Percentiles rank a stretch among this genome's conserved stretches.
Evolutionary conservation across 2,113 vertebrate species (phyloP).

Genomic region (Psilopsiagon aurifrons): DNA sequence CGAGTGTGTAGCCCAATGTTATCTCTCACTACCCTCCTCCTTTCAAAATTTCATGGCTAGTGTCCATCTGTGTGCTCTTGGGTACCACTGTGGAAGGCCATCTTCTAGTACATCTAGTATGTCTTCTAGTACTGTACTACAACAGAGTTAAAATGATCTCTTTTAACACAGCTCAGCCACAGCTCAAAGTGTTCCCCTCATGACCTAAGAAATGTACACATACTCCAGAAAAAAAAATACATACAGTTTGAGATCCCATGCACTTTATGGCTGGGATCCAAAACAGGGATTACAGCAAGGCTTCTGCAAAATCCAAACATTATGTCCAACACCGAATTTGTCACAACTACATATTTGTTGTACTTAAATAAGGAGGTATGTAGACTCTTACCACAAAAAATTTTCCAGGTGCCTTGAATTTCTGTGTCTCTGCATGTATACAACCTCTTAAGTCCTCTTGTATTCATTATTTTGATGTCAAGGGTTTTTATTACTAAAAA

Average conservation of each 20-base stretch:
- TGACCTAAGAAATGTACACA: not conserved
- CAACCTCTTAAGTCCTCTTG: not conserved
- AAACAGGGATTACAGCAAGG: not conserved
- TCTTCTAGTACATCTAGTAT: not conserved
- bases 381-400: not conserved
- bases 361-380: not conserved
- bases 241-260: not conserved
- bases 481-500: not conserved
- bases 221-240: not conserved
- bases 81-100: not conserved
- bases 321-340: not conserved
- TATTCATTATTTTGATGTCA: not conserved
- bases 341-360: not conserved
- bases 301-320: not conserved
- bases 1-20: fast-evolving
- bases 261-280: not conserved
- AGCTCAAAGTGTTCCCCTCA: not conserved
- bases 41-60: not conserved
- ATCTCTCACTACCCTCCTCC: not conserved
- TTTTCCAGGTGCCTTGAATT: not conserved
- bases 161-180: not conserved
- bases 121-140: not conserved
- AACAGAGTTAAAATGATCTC: not conserved
- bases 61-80: not conserved
- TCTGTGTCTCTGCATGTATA: not conserved